Conservation (phyloP, 2,113 vertebrate species). For the Microcebus jonahi region DNA sequence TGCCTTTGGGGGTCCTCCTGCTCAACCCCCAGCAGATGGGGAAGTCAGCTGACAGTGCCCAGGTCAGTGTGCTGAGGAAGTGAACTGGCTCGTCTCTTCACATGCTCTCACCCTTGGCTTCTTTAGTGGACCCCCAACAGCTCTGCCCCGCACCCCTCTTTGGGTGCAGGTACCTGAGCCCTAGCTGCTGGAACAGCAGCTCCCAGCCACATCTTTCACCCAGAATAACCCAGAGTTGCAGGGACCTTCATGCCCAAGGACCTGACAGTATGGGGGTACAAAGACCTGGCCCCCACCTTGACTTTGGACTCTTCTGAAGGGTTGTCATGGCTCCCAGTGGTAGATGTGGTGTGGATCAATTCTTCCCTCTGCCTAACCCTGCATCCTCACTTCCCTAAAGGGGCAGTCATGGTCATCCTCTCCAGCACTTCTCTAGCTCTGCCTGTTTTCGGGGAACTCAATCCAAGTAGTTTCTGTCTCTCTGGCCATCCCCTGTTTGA, state of each 20-base stretch:
- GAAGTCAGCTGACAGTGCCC: background rate
- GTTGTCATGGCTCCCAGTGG: background rate
- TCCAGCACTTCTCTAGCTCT: background rate
- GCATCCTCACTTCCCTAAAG: background rate
- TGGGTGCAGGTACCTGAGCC: background rate
- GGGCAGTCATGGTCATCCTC: too few relatives aligned
- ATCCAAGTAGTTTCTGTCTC: background rate
- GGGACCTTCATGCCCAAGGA: background rate
- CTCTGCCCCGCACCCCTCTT: background rate
- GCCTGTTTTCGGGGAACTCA: background rate
- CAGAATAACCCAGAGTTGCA: background rate
- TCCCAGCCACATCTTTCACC: background rate
- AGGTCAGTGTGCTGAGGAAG: too few relatives aligned
- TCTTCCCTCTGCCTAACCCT: too few relatives aligned
- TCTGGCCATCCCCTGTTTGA: fast-evolving
- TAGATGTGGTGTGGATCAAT: fast-evolving
- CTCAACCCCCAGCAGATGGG: background rate
- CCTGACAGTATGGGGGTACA: too few relatives aligned
- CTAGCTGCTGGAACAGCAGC: background rate
- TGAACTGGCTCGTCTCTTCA: background rate
- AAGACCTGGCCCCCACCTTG: background rate
- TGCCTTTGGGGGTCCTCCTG: background rate
- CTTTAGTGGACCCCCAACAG: background rate
- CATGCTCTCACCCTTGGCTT: background rate
- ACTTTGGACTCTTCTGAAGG: background rate